Conservation (phyloP, 2,888 invertebrate species). For the Nysson spinosus region DNA sequence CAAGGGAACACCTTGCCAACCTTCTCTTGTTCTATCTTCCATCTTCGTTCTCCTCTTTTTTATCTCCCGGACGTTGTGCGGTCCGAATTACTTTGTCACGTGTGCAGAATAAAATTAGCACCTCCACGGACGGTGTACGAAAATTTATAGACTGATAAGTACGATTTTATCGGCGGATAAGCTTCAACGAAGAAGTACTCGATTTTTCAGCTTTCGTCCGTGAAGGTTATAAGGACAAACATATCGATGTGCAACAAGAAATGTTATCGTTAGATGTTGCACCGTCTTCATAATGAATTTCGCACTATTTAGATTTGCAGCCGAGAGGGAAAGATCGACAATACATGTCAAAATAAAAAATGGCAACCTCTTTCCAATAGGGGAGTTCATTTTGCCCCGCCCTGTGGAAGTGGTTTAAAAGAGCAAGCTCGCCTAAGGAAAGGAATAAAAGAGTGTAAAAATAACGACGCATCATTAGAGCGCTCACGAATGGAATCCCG, state of each 20-base stretch:
- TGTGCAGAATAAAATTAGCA: slow-evolving; percentile 46
- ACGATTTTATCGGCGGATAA: slow-evolving; percentile 43
- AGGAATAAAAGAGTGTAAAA: slow-evolving; percentile 22
- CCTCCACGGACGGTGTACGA: slow-evolving; percentile 14
- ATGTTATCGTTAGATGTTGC: slow-evolving; percentile 17
- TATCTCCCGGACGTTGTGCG: slow-evolving; percentile 46
- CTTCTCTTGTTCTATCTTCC: background rate
- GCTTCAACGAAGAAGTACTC: slow-evolving; percentile 9
- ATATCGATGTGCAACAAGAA: background rate
- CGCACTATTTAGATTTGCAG: too few relatives aligned
- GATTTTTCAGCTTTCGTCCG: slow-evolving; percentile 2
- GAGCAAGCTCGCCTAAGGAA: background rate
- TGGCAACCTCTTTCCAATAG: too few relatives aligned
- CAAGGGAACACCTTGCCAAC: slow-evolving; percentile 14
- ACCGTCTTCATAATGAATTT: background rate
- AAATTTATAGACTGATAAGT: slow-evolving; percentile 36
- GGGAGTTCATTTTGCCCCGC: too few relatives aligned
- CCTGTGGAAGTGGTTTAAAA: background rate
- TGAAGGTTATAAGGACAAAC: background rate
- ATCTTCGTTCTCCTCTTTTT: slow-evolving; percentile 15
- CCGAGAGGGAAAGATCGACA: too few relatives aligned
- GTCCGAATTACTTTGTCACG: slow-evolving; percentile 58
- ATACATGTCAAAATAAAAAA: too few relatives aligned
- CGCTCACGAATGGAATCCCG: slow-evolving; percentile 23
- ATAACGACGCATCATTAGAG: slow-evolving; percentile 38